phyloP scores from a whole-genome alignment of 2,888 invertebrate species.

The Patella ulyssiponensis region DNA sequence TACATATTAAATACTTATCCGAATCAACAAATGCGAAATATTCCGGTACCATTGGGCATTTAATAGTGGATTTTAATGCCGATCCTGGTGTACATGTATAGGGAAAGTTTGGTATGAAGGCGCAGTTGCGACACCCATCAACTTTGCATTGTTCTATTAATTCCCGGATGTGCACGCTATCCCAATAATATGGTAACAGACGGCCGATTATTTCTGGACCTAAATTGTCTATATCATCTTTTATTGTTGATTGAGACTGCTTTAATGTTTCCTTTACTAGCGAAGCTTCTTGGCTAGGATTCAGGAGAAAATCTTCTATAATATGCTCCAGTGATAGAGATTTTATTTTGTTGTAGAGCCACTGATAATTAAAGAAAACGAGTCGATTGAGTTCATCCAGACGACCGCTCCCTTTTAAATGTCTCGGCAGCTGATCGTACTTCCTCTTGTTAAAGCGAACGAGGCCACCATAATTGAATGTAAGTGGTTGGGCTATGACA shows the following conservation, averaged over 20 bases:
- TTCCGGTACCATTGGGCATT: conserved; percentile 45
- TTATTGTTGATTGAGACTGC: conserved; percentile 60
- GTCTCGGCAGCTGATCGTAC: conserved; percentile 68
- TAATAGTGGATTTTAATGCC: conserved; percentile 61
- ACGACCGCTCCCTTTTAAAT: conserved; percentile 65
- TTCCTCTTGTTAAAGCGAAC: conserved; percentile 66
- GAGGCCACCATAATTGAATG: conserved; percentile 42
- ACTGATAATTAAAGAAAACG: conserved; percentile 70
- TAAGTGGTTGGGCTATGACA: conserved; percentile 62
- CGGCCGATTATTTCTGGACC: conserved; percentile 69
- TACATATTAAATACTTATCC: conserved; percentile 56
- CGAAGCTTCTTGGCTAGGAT: conserved; percentile 62
- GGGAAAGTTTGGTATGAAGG: conserved; percentile 67
- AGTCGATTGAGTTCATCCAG: conserved; percentile 63
- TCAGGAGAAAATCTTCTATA: conserved; percentile 65
- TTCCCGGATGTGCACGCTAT: conserved; percentile 61
- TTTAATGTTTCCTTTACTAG: conserved; percentile 65
- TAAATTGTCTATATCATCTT: conserved; percentile 62
- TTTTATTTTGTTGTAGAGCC: conserved; percentile 69
- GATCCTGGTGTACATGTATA: conserved; percentile 67
- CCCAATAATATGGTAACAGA: conserved; percentile 66
- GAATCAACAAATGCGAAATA: conserved; percentile 52
- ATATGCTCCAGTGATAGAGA: conserved; percentile 67
- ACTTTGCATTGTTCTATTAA: conserved; percentile 68
- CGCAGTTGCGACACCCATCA: conserved; percentile 62